Conservation (phyloP, 1,140 invertebrate genomes). For the Sitophilus oryzae region DNA sequence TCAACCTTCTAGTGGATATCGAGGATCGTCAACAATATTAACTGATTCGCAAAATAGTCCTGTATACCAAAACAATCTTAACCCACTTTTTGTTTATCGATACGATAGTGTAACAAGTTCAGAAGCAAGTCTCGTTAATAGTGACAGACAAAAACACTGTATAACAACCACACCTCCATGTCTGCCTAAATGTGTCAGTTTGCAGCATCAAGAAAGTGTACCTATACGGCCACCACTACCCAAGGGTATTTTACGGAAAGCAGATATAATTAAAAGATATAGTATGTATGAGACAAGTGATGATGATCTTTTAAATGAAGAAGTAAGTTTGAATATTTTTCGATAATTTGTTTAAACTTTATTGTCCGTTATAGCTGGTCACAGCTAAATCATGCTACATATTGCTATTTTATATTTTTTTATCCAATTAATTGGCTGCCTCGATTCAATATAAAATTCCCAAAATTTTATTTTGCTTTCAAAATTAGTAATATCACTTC, state of each 20-base stretch:
- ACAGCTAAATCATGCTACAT: too few species aligned
- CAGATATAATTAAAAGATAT: conserved; percentile 59
- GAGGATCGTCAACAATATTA: conserved; percentile 77
- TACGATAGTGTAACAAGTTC: conserved; percentile 70
- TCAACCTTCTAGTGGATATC: conserved; percentile 74
- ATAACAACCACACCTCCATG: conserved; percentile 48
- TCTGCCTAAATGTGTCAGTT: conserved; percentile 59
- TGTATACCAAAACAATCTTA: conserved; percentile 50
- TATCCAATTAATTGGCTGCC: too few species aligned
- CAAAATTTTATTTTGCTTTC: too few species aligned
- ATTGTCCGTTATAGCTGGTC: too few species aligned
- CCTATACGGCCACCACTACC: conserved; percentile 66
- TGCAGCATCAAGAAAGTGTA: conserved; percentile 53
- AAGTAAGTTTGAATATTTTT: neutral
- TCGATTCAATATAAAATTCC: too few species aligned
- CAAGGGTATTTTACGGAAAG: conserved; percentile 53
- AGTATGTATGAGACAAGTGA: conserved; percentile 70
- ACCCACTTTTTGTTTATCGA: conserved; percentile 73
- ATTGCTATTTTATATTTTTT: too few species aligned
- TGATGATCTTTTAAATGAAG: conserved; percentile 43
- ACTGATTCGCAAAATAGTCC: conserved; percentile 65
- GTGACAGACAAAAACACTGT: conserved; percentile 48
- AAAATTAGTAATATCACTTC: too few species aligned
- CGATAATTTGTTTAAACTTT: neutral
- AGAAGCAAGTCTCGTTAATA: conserved; percentile 55